Percentiles rank a stretch among this genome's conserved stretches.
Evolutionary conservation across 2,113 vertebrate genomes (phyloP).

Genomic region (Marmota monax): DNA sequence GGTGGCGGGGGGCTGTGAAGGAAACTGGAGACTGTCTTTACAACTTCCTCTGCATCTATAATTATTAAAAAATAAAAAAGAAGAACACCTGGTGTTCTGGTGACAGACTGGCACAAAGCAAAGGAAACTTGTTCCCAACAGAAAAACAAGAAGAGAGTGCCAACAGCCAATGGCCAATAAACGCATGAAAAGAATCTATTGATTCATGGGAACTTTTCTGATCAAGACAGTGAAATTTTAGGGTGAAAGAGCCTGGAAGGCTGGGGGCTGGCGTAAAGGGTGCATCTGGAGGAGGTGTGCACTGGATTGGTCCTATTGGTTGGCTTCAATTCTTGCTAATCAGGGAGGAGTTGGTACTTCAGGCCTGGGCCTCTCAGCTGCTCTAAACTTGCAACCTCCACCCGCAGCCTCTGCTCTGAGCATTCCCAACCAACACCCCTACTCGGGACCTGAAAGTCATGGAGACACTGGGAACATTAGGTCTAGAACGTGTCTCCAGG

Average conservation of each 20-base stretch:
- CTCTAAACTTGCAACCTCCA: not conserved
- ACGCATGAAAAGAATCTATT: too few species aligned
- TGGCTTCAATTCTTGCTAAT: too few species aligned
- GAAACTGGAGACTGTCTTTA: not conserved
- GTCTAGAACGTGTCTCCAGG: rapidly evolving
- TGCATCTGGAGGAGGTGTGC: rapidly evolving
- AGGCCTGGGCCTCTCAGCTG: not conserved
- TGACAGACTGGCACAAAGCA: not conserved
- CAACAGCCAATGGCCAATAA: not conserved
- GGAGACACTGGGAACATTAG: not conserved
- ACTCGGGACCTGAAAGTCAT: not conserved
- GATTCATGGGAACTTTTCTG: not conserved
- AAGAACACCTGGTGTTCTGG: not conserved
- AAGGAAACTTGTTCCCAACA: not conserved
- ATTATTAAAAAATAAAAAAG: not conserved
- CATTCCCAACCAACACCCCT: too few species aligned
- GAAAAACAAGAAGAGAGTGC: not conserved
- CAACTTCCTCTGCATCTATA: not conserved
- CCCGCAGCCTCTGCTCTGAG: not conserved
- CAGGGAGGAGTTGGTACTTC: rapidly evolving
- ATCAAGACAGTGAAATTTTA: not conserved
- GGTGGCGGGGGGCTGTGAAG: too few species aligned
- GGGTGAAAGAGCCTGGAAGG: not conserved
- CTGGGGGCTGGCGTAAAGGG: rapidly evolving
- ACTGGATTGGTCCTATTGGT: too few species aligned